These are phyloP conservation scores for Lates calcarifer DNA, from an alignment of 2,113 vertebrate genomes.

Conservation along the genomic window DNA sequence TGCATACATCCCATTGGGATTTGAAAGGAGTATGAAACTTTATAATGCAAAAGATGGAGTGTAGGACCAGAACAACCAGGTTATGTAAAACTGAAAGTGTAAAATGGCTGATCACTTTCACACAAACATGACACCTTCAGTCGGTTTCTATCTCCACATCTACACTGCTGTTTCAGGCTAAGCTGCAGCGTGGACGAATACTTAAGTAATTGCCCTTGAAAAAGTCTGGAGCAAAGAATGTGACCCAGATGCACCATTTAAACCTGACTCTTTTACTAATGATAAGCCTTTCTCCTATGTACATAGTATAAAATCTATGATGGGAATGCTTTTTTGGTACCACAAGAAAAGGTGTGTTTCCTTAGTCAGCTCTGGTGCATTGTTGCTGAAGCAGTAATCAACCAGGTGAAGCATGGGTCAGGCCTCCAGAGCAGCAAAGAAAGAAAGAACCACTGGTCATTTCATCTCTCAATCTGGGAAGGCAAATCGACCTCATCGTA, in stretches of 20 bases:
- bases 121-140: constrained; percentile 15
- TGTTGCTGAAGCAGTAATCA: too few relatives aligned
- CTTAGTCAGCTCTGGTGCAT: too few relatives aligned
- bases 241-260: constrained; percentile 13
- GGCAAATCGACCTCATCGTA: not conserved
- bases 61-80: constrained; percentile 23
- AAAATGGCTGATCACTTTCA: constrained; percentile 32
- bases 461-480: not conserved
- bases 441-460: not conserved
- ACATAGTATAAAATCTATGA: not conserved
- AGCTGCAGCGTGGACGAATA: constrained; percentile 43
- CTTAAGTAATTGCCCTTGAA: constrained; percentile 49
- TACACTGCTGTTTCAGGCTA: constrained; percentile 16
- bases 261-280: constrained; percentile 3
- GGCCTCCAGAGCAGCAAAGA: too few relatives aligned
- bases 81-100: constrained; percentile 39
- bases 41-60: constrained; percentile 47
- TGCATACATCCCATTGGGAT: constrained; percentile 41
- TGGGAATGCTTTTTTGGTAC: not conserved
- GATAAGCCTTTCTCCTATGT: not conserved
- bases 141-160: not conserved
- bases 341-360: not conserved
- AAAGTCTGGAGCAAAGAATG: constrained; percentile 13
- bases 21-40: constrained; percentile 48
- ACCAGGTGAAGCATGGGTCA: too few relatives aligned